Evolutionary conservation across 2,113 vertebrate genomes (phyloP), one percentile per base, ranked within the genome.

Genomic region (Xenopus borealis): DNA sequence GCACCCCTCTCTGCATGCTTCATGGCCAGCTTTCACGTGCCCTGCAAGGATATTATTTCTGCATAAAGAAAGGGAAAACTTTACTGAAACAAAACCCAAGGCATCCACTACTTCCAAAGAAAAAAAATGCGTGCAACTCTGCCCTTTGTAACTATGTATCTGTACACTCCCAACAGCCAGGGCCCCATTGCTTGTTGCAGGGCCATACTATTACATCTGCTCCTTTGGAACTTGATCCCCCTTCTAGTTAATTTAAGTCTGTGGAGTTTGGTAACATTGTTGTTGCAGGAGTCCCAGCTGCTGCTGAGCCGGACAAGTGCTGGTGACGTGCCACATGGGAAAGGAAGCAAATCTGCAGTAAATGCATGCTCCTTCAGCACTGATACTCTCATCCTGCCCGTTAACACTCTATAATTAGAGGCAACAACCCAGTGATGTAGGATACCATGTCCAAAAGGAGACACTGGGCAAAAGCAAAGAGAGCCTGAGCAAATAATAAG

Each of bases 301-400:
- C 65, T n/a, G 18, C 18, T 59, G 30, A 55, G 19, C 45, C 27
- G n/a, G 27, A 57, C 19, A 12, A 65, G 45, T 61, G 44, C 55
- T 45, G 46, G 65, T 68, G 19, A 45, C 23, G 18, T 68, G 72
- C 72, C 64, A 67, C 64, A 69, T 69, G 57, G 62, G 73, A 76
- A 62, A 12, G 17, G 73, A 69, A 47, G 23, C n/a, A 52, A 23
- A 17, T 53, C 66, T 50, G 19, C 10, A 63, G 57, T 44, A 63
- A 63, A 65, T 10, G 44, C 9, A n/a, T 16, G 20, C 55, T 30
- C 18, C 52, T 69, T 69, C 58, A 19, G 46, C 30, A 40, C 30
- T 23, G 66, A 46, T 45, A 53, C 16, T 52, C 57, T 52, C 12
- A 75, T 62, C 66, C 45, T 62, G 23, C 18, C 72, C 57, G 68